A percentile compares a stretch with the other conserved stretches of the same genome.
Conservation (phyloP, 2,888 invertebrate species). For the Emmelina monodactyla region DNA sequence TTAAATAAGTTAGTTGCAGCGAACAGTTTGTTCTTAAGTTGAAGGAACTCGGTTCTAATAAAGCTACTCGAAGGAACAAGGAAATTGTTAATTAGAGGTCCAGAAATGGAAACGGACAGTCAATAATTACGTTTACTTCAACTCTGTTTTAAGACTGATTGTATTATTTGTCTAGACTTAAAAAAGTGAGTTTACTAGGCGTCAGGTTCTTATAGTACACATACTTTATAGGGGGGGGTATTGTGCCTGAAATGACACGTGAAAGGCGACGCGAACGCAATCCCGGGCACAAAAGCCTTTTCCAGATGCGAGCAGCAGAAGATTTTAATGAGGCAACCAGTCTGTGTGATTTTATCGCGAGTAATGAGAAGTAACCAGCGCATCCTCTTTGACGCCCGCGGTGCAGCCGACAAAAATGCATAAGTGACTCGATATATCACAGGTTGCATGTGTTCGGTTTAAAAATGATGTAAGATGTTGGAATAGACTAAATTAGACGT, state of each 20-base stretch:
- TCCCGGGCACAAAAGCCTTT: no score
- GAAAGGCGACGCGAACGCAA: conserved; percentile 60
- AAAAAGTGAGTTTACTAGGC: no score
- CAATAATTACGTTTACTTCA: no score
- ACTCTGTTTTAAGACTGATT: no score
- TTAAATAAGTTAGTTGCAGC: conserved; percentile 19
- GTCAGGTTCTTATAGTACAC: no score
- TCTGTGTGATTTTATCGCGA: conserved; percentile 65
- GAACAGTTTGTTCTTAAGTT: conserved; percentile 23
- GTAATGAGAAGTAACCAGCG: conserved; percentile 65
- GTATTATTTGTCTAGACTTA: no score
- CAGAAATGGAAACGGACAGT: neutral
- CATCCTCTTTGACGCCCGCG: conserved; percentile 53
- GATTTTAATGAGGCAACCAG: conserved; percentile 67
- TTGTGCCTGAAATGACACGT: conserved; percentile 64
- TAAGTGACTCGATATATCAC: no score
- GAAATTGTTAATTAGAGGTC: conserved; percentile 18
- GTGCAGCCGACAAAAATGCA: conserved; percentile 17
- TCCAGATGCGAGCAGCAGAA: conserved; percentile 65
- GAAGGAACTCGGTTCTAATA: conserved; percentile 20
- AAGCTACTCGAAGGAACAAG: conserved; percentile 18
- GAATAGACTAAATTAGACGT: no score
- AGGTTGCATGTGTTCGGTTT: no score
- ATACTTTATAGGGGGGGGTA: conserved; percentile 28
- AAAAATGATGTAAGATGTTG: no score